Percentiles rank a stretch among this genome's conserved stretches.
Conservation (phyloP, 2,113 vertebrate species). For the Podocnemis expansa region DNA sequence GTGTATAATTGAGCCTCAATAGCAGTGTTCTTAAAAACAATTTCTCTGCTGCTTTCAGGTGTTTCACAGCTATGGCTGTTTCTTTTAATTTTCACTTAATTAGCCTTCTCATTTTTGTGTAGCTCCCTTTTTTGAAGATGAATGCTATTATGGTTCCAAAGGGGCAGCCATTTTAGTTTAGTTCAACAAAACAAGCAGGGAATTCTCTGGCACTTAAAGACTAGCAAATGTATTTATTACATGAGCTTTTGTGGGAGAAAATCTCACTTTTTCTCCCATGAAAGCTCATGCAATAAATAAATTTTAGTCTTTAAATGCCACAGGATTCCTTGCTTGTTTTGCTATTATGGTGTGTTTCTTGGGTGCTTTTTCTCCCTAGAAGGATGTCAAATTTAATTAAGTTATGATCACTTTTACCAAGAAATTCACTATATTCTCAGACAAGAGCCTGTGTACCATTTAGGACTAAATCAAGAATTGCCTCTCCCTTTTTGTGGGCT, state of each 20-base stretch:
- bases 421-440: background rate
- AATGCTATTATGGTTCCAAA: background rate
- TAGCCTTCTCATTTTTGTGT: background rate
- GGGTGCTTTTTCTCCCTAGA: background rate
- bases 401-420: too few relatives aligned
- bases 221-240: too few relatives aligned
- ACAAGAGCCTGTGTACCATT: background rate
- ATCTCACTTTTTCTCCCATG: too few relatives aligned
- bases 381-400: background rate
- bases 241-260: too few relatives aligned
- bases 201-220: too few relatives aligned
- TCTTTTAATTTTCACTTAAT: background rate
- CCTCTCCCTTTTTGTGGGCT: background rate
- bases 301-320: too few relatives aligned
- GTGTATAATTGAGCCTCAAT: background rate
- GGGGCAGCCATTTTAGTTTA: too few relatives aligned
- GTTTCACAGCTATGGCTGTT: background rate
- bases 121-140: background rate
- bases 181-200: too few relatives aligned
- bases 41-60: too few relatives aligned
- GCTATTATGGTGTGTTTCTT: background rate
- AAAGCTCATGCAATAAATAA: too few relatives aligned
- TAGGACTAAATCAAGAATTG: background rate
- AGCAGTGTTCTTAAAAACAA: too few relatives aligned
- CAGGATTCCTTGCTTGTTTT: too few relatives aligned